phyloP scores from a whole-genome alignment of 2,113 vertebrate genomes.

The Gadus macrocephalus region DNA sequence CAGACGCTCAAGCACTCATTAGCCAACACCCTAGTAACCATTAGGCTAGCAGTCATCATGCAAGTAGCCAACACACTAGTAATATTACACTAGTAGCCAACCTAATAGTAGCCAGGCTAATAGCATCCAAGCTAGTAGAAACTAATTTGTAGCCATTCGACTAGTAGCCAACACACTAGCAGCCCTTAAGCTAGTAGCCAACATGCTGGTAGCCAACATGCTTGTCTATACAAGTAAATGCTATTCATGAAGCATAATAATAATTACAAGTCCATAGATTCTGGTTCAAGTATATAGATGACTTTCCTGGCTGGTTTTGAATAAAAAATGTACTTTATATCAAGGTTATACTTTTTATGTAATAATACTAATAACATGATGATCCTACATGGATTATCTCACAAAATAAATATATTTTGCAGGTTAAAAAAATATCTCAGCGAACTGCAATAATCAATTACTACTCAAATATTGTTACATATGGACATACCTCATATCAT shows the following conservation, averaged over 20 bases:
- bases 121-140: no score
- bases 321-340: neutral
- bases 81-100: constrained; percentile 15
- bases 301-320: neutral
- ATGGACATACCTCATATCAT: no score
- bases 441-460: no score
- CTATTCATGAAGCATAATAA: neutral
- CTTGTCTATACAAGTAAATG: no score
- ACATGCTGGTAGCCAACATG: no score
- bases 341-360: neutral
- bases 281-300: neutral
- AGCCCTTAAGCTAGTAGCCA: no score
- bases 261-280: neutral
- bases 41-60: constrained; percentile 12
- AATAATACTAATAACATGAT: neutral
- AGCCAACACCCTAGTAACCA: constrained; percentile 50
- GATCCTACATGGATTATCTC: neutral
- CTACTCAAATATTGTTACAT: no score
- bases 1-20: constrained; percentile 46
- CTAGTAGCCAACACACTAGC: no score
- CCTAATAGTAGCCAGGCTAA: neutral
- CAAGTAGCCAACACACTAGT: constrained; percentile 63
- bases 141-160: no score
- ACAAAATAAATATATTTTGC: neutral
- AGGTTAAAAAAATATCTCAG: no score